A percentile compares a stretch with the other conserved stretches of the same genome.
Conservation (phyloP, 2,888 invertebrate genomes). For the Drosophila pseudotakahashii region DNA sequence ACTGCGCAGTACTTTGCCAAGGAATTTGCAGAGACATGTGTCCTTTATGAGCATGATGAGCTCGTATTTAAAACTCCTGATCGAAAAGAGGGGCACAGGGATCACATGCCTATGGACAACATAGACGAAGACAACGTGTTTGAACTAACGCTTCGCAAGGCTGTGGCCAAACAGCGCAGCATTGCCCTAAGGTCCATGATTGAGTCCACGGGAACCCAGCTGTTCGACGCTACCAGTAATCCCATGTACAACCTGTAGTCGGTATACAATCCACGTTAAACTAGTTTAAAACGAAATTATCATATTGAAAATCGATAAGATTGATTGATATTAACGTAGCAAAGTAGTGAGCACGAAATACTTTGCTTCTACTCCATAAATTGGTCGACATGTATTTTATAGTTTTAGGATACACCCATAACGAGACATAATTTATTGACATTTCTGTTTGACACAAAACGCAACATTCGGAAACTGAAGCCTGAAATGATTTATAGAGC, state of each 20-base stretch:
- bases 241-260: conserved; percentile 82
- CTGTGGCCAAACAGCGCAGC: conserved; percentile 87
- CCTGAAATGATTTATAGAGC: conserved; percentile 40
- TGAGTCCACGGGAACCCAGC: conserved; percentile 86
- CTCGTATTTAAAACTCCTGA: conserved; percentile 63
- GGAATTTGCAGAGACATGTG: conserved; percentile 75
- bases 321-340: conserved; percentile 56
- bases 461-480: conserved; percentile 55
- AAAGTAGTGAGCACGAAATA: conserved; percentile 5
- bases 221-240: conserved; percentile 84
- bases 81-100: conserved; percentile 49
- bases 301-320: conserved; percentile 65
- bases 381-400: conserved; percentile 14
- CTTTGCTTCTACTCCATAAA: conserved; percentile 22
- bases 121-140: conserved; percentile 83
- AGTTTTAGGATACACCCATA: conserved; percentile 21
- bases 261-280: conserved; percentile 47
- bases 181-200: conserved; percentile 87
- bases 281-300: conserved; percentile 55
- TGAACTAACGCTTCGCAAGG: conserved; percentile 82
- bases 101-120: conserved; percentile 82
- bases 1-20: conserved; percentile 73
- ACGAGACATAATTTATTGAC: conserved; percentile 48
- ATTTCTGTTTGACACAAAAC: conserved; percentile 62
- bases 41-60: conserved; percentile 70